phyloP scores from a whole-genome alignment of 1,140 invertebrate genomes.

The Ladona fulva region DNA sequence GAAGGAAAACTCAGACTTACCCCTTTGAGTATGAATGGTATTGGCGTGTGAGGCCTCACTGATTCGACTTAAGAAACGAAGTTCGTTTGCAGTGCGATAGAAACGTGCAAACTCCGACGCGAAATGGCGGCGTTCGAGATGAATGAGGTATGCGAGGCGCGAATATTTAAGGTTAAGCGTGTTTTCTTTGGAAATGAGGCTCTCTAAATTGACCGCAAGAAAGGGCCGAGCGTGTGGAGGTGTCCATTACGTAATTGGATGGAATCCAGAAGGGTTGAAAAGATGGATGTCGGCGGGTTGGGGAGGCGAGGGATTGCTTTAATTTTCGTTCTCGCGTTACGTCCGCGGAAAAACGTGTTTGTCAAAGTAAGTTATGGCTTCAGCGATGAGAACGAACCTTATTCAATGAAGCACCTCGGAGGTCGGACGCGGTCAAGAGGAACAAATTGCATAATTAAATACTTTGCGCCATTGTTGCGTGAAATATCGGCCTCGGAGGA shows the following conservation, averaged over 20 bases:
- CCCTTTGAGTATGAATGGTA: too few relatives aligned
- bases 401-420: neutral
- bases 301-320: neutral
- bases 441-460: constrained; percentile 11
- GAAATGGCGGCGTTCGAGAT: too few relatives aligned
- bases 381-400: neutral
- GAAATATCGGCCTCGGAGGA: neutral
- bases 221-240: too few relatives aligned
- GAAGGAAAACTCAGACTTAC: too few relatives aligned
- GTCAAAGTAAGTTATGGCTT: neutral
- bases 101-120: too few relatives aligned
- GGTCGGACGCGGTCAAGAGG: neutral
- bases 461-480: neutral
- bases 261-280: neutral
- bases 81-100: too few relatives aligned
- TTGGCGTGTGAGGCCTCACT: too few relatives aligned
- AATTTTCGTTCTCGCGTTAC: neutral
- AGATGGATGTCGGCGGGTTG: neutral
- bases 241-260: neutral
- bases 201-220: too few relatives aligned
- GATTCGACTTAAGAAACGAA: too few relatives aligned
- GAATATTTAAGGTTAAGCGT: too few relatives aligned
- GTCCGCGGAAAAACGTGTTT: neutral
- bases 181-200: too few relatives aligned
- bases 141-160: too few relatives aligned